These are phyloP conservation scores for Drepana falcataria DNA, from an alignment of 2,888 invertebrate species.

Conservation along the genomic window DNA sequence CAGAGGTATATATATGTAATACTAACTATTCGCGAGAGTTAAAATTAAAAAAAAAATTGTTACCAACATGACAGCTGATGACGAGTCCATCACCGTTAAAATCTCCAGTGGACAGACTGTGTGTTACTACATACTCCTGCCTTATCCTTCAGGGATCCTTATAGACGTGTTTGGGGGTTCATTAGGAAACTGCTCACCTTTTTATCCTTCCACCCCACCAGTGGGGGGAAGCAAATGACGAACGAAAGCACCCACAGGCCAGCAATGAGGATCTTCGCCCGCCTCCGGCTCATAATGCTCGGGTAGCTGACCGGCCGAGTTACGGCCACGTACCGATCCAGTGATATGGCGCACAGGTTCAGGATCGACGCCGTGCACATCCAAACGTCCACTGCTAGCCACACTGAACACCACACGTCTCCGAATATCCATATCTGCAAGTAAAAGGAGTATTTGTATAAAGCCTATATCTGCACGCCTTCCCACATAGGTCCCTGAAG, in stretches of 20 bases:
- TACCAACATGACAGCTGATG: no score
- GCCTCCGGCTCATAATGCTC: conserved; percentile 90
- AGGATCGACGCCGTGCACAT: conserved; percentile 98
- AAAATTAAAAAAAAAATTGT: no score
- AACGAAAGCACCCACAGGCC: conserved; percentile 98
- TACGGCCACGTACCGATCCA: conserved; percentile 97
- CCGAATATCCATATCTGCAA: conserved; percentile 97
- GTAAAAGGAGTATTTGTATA: not conserved
- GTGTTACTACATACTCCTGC: no score
- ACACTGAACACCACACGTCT: conserved; percentile 96
- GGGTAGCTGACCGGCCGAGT: conserved; percentile 98
- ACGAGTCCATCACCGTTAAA: no score
- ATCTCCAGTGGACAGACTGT: no score
- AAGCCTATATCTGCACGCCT: not conserved
- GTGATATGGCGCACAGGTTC: conserved; percentile 96
- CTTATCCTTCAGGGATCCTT: no score
- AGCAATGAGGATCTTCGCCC: conserved; percentile 91
- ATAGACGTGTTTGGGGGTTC: no score
- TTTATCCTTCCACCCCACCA: conserved; percentile 93
- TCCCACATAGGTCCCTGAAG: no score
- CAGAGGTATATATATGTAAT: no score
- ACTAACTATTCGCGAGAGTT: no score
- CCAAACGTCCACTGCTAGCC: conserved; percentile 99
- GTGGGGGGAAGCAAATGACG: conserved; percentile 96
- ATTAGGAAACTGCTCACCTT: conserved; percentile 37